These are phyloP conservation scores for Sinhomidia bicolor DNA, from an alignment of 2,888 invertebrate genomes.

Conservation along the genomic window DNA sequence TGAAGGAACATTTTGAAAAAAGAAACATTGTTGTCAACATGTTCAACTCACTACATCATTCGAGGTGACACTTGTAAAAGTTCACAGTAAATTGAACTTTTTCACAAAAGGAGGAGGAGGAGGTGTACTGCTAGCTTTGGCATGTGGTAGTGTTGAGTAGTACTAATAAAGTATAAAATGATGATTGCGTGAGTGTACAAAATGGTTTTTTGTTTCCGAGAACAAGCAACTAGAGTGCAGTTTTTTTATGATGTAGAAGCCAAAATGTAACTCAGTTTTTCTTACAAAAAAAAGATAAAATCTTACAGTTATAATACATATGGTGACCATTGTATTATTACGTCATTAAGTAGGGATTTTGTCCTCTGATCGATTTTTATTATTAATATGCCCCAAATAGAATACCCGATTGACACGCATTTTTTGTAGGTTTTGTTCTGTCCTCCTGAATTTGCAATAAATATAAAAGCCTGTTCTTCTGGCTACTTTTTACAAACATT, in stretches of 20 bases:
- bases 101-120: slow-evolving; percentile 14
- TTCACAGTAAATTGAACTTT: not conserved
- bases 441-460: slow-evolving; percentile 13
- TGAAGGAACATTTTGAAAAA: not conserved
- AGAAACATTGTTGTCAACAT: not conserved
- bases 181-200: not conserved
- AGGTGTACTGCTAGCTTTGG: not conserved
- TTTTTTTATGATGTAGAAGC: no score
- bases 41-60: not conserved
- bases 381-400: not conserved
- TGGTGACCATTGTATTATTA: no score
- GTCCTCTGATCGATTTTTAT: no score
- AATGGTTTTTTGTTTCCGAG: not conserved
- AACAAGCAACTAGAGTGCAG: no score
- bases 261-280: no score
- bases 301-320: no score
- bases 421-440: no score
- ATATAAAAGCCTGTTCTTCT: not conserved
- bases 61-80: no score
- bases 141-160: no score
- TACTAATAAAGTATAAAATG: no score
- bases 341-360: no score
- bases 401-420: slow-evolving; percentile 20
- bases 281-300: no score
- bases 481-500: not conserved